phyloP scores from a whole-genome alignment of 2,113 vertebrate genomes.

The Rhagologus leucostigma region DNA sequence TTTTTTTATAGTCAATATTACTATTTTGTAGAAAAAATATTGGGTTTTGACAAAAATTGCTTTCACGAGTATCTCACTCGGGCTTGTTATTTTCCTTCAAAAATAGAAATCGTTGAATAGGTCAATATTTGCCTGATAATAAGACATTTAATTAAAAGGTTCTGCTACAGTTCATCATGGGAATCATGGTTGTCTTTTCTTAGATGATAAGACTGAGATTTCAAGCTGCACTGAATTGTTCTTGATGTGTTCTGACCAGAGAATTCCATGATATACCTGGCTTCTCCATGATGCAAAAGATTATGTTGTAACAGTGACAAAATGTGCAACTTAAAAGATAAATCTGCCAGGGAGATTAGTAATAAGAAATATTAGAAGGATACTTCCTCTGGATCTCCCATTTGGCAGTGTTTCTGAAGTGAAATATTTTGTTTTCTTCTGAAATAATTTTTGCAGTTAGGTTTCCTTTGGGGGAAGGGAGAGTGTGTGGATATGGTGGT shows the following conservation, averaged over 20 bases:
- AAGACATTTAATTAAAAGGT: not conserved
- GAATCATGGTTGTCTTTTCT: not conserved
- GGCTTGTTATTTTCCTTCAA: not conserved
- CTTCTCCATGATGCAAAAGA: not conserved
- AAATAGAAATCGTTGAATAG: not conserved
- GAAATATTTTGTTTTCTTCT: not conserved
- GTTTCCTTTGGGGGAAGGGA: not conserved
- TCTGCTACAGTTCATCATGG: not conserved
- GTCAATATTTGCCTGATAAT: not conserved
- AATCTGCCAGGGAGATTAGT: not conserved
- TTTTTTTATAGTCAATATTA: not conserved
- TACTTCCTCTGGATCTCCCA: not conserved
- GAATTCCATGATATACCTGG: not conserved
- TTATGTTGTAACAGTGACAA: not conserved
- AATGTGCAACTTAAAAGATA: not conserved
- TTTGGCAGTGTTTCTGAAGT: not conserved
- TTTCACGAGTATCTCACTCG: not conserved
- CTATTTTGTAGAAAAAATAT: not conserved
- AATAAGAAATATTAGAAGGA: not conserved
- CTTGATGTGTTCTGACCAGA: not conserved
- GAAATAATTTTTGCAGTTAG: not conserved
- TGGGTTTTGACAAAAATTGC: not conserved
- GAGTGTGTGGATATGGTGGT: not conserved
- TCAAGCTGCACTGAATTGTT: not conserved
- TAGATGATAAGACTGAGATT: not conserved